A percentile compares a stretch with the other conserved stretches of the same genome.
phyloP scores from a whole-genome alignment of 2,888 invertebrate species.

The Caenorhabditis sp. region DNA sequence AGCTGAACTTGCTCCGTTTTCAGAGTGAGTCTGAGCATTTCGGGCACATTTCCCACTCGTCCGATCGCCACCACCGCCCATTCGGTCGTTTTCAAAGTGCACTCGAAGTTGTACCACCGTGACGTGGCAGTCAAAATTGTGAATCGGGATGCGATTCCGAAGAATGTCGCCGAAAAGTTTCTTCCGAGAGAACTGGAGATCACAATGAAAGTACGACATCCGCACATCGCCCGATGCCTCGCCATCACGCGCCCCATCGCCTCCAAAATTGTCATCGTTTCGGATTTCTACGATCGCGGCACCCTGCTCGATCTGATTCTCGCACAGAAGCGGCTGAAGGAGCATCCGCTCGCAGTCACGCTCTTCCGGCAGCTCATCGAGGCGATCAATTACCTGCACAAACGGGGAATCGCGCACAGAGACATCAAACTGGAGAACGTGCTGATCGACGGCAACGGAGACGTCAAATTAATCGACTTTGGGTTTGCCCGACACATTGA shows the following conservation, averaged over 20 bases:
- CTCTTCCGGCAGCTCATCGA: conserved; percentile 73
- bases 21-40: conserved; percentile 42
- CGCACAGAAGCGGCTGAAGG: conserved; percentile 51
- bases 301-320: conserved; percentile 66
- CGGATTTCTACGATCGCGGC: conserved; percentile 69
- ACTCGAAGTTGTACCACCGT: conserved; percentile 56
- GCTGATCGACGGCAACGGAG: conserved; percentile 69
- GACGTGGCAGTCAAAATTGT: conserved; percentile 72
- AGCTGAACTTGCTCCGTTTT: neutral
- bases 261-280: conserved; percentile 66
- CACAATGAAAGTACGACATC: conserved; percentile 63
- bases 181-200: conserved; percentile 71
- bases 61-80: conserved; percentile 65
- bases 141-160: conserved; percentile 66
- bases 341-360: conserved; percentile 61
- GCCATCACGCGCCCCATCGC: conserved; percentile 57
- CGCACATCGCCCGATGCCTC: conserved; percentile 64
- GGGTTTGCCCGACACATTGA: conserved; percentile 69
- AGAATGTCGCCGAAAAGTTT: conserved; percentile 67
- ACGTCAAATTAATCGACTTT: conserved; percentile 72
- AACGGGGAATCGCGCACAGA: conserved; percentile 55
- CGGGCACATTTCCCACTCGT: conserved; percentile 31
- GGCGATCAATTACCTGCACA: conserved; percentile 71
- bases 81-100: conserved; percentile 64
- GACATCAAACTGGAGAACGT: conserved; percentile 70